Percentiles rank a stretch among this genome's conserved stretches.
Evolutionary conservation across 2,888 invertebrate species (phyloP).

Genomic region (Lottia gigantea): DNA sequence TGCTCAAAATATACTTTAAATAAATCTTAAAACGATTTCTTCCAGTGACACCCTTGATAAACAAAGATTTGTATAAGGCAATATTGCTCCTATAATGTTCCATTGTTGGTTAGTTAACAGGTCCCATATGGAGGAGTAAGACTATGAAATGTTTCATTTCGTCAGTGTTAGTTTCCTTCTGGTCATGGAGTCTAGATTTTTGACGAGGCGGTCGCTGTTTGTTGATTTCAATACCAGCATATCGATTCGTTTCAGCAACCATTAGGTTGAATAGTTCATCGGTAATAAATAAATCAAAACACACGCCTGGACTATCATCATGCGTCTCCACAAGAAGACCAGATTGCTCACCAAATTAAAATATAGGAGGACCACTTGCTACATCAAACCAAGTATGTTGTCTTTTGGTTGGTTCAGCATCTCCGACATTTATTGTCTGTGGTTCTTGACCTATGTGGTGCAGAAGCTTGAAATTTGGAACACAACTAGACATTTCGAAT

Average conservation of each 20-base stretch:
- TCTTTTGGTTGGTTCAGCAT: background rate
- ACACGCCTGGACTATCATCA: background rate
- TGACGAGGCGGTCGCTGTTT: too few species aligned
- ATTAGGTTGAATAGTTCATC: background rate
- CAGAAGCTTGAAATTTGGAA: too few species aligned
- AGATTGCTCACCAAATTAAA: background rate
- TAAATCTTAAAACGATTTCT: constrained; percentile 2
- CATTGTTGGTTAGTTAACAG: background rate
- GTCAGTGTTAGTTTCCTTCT: background rate
- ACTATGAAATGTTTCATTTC: background rate
- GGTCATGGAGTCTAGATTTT: background rate
- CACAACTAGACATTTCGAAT: too few species aligned
- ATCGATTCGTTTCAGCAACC: too few species aligned
- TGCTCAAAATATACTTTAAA: too few species aligned
- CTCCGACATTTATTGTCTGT: background rate
- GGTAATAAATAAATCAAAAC: background rate
- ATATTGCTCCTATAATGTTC: background rate
- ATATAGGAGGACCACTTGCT: background rate
- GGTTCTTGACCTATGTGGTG: background rate
- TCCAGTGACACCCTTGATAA: background rate
- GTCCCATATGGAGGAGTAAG: constrained; percentile 7
- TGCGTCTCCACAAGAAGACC: background rate
- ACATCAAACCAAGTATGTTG: background rate
- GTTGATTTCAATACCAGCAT: too few species aligned
- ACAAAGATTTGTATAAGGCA: background rate